phyloP scores from a whole-genome alignment of 2,113 vertebrate species.

The Sapayoa aenigma region DNA sequence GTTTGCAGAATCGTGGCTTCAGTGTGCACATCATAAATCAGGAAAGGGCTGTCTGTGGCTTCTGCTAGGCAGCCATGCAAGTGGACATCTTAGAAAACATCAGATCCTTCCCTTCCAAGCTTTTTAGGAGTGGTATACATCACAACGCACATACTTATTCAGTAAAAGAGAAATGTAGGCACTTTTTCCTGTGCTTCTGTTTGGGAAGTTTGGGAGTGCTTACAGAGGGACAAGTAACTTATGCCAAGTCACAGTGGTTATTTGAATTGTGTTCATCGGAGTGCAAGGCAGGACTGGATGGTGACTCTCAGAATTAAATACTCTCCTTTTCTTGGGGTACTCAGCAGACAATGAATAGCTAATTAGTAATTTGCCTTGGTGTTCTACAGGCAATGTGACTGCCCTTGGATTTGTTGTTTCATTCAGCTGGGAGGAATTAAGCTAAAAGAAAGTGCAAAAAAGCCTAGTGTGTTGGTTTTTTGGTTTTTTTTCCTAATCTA shows the following conservation, averaged over 20 bases:
- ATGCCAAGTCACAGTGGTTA: neutral
- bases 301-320: constrained; percentile 18
- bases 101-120: neutral
- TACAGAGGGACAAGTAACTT: neutral
- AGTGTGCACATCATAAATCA: neutral
- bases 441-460: neutral
- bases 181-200: neutral
- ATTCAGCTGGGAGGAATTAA: neutral
- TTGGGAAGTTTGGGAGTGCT: neutral
- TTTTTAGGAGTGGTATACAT: neutral
- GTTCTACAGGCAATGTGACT: neutral
- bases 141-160: neutral
- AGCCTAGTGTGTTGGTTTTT: neutral
- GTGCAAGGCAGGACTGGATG: neutral
- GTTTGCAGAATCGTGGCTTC: neutral
- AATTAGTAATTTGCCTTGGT: constrained; percentile 36
- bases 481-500: neutral
- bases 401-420: neutral
- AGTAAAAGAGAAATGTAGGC: neutral
- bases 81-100: neutral
- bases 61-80: neutral
- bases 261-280: neutral
- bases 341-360: constrained; percentile 6
- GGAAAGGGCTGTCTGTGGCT: neutral
- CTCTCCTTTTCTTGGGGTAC: neutral